Conservation (phyloP, 2,888 invertebrate species). For the Acronicta aceris region DNA sequence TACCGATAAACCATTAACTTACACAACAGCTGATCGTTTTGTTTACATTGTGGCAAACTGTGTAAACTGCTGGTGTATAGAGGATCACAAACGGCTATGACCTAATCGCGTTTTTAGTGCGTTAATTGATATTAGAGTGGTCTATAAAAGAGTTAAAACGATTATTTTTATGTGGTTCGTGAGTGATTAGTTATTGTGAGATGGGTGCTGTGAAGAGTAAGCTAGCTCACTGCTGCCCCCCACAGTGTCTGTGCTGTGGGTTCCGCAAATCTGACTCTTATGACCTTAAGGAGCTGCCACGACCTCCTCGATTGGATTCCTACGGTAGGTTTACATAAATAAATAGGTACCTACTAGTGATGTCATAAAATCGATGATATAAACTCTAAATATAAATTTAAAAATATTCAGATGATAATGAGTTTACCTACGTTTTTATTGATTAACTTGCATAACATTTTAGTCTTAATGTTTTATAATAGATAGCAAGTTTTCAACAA, state of each 20-base stretch:
- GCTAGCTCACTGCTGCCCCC: constrained; percentile 66
- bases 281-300: constrained; percentile 79
- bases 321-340: constrained; percentile 73
- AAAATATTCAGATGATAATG: constrained; percentile 38
- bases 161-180: constrained; percentile 51
- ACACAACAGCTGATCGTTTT: constrained; percentile 64
- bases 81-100: constrained; percentile 67
- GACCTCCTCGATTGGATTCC: constrained; percentile 74
- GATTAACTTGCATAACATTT: constrained; percentile 18
- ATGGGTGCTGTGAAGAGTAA: constrained; percentile 83
- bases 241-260: constrained; percentile 69
- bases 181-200: constrained; percentile 45
- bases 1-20: constrained; percentile 57
- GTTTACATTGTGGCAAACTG: constrained; percentile 73
- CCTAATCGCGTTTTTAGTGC: constrained; percentile 69
- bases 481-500: constrained; percentile 21
- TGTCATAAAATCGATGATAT: constrained; percentile 51
- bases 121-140: constrained; percentile 69
- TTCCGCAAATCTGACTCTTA: constrained; percentile 70
- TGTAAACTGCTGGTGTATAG: constrained; percentile 40
- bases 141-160: constrained; percentile 34
- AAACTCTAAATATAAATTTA: constrained; percentile 31
- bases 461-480: constrained; percentile 49
- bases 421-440: constrained; percentile 18
- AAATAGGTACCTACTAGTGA: constrained; percentile 47